A percentile compares a stretch with the other conserved stretches of the same genome.
Evolutionary conservation across 2,113 vertebrate species (phyloP).

Genomic region (Pan paniscus): DNA sequence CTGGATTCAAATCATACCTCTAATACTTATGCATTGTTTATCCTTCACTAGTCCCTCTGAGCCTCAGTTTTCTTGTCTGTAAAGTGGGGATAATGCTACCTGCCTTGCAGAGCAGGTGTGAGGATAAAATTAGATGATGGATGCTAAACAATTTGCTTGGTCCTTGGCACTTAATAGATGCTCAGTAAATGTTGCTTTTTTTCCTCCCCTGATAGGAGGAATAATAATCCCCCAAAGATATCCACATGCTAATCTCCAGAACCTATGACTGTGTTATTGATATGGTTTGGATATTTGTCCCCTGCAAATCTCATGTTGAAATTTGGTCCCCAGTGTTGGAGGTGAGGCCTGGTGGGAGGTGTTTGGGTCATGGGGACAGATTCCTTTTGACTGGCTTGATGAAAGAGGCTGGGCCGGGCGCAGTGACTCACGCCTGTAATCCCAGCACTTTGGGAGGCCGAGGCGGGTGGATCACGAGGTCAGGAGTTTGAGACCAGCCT

Average conservation of each 20-base stretch:
- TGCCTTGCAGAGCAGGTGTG: not conserved
- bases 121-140: not conserved
- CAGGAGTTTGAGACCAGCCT: too few relatives aligned
- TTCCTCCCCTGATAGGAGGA: not conserved
- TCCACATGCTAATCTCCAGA: not conserved
- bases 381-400: not conserved
- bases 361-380: not conserved
- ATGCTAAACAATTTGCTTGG: not conserved
- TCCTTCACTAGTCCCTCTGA: not conserved
- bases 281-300: not conserved
- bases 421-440: too few relatives aligned
- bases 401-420: not conserved
- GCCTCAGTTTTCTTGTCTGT: not conserved
- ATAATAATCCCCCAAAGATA: not conserved
- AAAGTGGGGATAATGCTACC: not conserved
- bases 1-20: not conserved
- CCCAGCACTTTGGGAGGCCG: too few relatives aligned
- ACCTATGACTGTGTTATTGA: not conserved
- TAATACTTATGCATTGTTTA: not conserved
- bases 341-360: not conserved
- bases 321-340: not conserved
- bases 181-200: not conserved
- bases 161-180: not conserved
- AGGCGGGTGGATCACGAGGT: too few relatives aligned
- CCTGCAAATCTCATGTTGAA: not conserved